These are phyloP conservation scores for Burhinus bistriatus DNA, from an alignment of 2,113 vertebrate genomes.

Conservation along the genomic window DNA sequence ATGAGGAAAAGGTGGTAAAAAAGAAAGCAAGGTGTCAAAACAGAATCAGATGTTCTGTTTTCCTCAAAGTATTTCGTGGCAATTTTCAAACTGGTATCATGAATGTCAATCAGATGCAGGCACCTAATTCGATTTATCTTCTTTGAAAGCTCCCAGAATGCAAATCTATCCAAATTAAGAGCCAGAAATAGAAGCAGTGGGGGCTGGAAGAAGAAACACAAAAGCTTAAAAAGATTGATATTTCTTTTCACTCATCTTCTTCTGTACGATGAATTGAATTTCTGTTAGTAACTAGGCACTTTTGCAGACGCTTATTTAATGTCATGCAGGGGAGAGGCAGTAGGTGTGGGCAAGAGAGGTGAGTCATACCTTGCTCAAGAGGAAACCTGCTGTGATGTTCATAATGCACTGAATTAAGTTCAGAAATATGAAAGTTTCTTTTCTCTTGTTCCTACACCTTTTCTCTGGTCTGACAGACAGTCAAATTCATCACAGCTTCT, in stretches of 20 bases:
- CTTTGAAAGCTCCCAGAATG: background rate
- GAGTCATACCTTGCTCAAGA: conserved; percentile 35
- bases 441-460: background rate
- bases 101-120: background rate
- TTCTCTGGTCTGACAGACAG: background rate
- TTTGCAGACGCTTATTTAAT: conserved; percentile 34
- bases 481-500: background rate
- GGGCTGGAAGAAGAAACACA: conserved; percentile 8
- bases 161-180: conserved; percentile 26
- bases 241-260: conserved; percentile 13
- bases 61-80: background rate
- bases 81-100: background rate
- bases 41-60: background rate
- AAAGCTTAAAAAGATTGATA: conserved; percentile 2
- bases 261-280: conserved; percentile 13
- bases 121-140: background rate
- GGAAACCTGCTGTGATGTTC: conserved; percentile 27
- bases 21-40: background rate
- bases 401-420: background rate
- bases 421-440: background rate
- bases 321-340: conserved; percentile 3
- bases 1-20: background rate
- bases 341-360: conserved; percentile 29
- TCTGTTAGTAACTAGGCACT: conserved; percentile 2
- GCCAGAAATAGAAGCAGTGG: background rate